phyloP scores from a whole-genome alignment of 2,113 vertebrate species.

The Mesocricetus auratus region DNA sequence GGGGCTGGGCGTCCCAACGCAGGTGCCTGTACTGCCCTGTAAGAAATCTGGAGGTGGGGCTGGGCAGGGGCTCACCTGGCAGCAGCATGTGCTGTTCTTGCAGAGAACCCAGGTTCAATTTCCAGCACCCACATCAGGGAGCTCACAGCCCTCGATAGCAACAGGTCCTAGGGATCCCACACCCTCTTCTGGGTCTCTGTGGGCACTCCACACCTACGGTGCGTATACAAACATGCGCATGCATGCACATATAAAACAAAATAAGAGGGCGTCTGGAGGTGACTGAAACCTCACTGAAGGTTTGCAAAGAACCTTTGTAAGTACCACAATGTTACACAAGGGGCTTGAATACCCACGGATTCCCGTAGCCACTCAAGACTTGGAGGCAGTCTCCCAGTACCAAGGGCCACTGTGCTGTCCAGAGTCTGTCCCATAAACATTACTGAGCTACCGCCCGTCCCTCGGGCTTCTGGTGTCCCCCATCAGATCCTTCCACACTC shows the following conservation, averaged over 20 bases:
- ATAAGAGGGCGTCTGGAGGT: not conserved
- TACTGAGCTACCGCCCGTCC: rapidly evolving
- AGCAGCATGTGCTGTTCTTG: not conserved
- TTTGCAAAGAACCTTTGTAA: not conserved
- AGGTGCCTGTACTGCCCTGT: rapidly evolving
- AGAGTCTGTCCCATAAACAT: not conserved
- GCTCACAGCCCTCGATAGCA: not conserved
- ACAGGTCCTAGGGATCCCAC: not conserved
- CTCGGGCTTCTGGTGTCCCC: not conserved
- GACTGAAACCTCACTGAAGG: not conserved
- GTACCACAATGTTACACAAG: no score
- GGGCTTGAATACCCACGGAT: no score
- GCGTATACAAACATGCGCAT: not conserved
- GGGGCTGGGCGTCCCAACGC: not conserved
- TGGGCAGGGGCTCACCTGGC: not conserved
- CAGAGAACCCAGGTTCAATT: not conserved
- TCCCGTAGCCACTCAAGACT: not conserved
- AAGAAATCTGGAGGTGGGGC: not conserved
- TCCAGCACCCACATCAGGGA: not conserved
- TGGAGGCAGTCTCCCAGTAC: no score
- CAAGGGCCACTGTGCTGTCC: not conserved
- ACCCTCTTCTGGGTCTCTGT: not conserved
- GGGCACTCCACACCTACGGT: not conserved
- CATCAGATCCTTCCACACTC: not conserved
- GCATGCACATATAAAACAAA: not conserved